Percentiles rank a stretch among this genome's conserved stretches.
Evolutionary conservation across 2,888 invertebrate genomes (phyloP).

Genomic region (Zootermopsis nevadensis): DNA sequence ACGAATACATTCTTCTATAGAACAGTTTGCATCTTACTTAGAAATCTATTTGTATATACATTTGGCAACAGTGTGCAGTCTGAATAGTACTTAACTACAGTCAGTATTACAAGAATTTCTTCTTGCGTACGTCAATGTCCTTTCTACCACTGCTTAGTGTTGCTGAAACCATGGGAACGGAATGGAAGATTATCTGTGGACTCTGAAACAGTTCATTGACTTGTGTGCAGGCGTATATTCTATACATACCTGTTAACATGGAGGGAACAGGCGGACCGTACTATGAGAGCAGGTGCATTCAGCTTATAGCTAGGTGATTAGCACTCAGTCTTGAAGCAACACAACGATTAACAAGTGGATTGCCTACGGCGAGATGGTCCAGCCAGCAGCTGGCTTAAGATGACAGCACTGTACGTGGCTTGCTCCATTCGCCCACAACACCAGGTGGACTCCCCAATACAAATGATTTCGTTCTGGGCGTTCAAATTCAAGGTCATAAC

Average conservation of each 20-base stretch:
- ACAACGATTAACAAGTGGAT: conserved; percentile 17
- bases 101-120: conserved; percentile 14
- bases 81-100: conserved; percentile 12
- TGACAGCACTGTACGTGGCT: not conserved
- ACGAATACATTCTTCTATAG: not conserved
- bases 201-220: conserved; percentile 23
- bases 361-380: not conserved
- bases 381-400: conserved; percentile 16
- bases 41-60: not conserved
- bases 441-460: not conserved
- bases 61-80: not conserved
- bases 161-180: conserved; percentile 11
- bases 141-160: not conserved
- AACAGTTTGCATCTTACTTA: not conserved
- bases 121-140: conserved; percentile 23
- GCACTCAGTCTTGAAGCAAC: not conserved
- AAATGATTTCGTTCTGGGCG: not conserved
- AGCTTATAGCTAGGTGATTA: conserved; percentile 1
- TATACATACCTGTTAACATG: no score
- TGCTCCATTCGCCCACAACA: not conserved
- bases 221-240: not conserved
- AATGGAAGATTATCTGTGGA: not conserved
- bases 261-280: not conserved
- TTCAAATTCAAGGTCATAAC: not conserved
- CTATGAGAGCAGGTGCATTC: conserved; percentile 1